A percentile compares a stretch with the other conserved stretches of the same genome.
phyloP scores from a whole-genome alignment of 2,113 vertebrate genomes.

The Xerus inauris region DNA sequence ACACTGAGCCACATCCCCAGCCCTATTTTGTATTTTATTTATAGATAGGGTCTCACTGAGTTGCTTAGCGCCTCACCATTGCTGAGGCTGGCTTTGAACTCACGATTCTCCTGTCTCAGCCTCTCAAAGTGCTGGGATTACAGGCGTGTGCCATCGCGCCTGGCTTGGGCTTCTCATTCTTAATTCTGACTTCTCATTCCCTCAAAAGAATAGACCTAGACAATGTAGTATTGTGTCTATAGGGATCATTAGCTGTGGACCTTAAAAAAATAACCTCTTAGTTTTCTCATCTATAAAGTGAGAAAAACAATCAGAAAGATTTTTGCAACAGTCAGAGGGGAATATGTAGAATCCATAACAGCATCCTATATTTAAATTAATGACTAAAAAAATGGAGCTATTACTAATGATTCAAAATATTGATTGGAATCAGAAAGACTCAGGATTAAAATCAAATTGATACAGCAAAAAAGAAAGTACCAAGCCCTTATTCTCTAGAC shows the following conservation, averaged over 20 bases:
- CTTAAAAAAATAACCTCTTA: not conserved
- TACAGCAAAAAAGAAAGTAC: not conserved
- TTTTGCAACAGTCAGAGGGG: not conserved
- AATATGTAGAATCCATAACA: not conserved
- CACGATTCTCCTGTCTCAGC: too few relatives aligned
- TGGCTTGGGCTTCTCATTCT: not conserved
- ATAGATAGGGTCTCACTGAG: too few relatives aligned
- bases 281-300: not conserved
- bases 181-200: not conserved
- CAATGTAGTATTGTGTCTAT: not conserved
- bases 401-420: conserved; percentile 2
- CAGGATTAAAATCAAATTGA: conserved; percentile 27
- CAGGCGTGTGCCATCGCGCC: too few relatives aligned
- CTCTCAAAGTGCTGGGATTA: too few relatives aligned
- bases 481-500: not conserved
- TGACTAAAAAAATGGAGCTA: not conserved
- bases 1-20: too few relatives aligned
- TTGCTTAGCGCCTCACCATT: too few relatives aligned
- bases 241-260: not conserved
- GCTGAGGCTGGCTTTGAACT: too few relatives aligned
- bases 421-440: not conserved
- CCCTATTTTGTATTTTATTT: too few relatives aligned
- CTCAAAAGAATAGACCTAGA: not conserved
- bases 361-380: conserved; percentile 19
- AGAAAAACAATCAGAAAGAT: not conserved